phyloP scores from a whole-genome alignment of 2,888 invertebrate species.

The Eretmocerus hayati region DNA sequence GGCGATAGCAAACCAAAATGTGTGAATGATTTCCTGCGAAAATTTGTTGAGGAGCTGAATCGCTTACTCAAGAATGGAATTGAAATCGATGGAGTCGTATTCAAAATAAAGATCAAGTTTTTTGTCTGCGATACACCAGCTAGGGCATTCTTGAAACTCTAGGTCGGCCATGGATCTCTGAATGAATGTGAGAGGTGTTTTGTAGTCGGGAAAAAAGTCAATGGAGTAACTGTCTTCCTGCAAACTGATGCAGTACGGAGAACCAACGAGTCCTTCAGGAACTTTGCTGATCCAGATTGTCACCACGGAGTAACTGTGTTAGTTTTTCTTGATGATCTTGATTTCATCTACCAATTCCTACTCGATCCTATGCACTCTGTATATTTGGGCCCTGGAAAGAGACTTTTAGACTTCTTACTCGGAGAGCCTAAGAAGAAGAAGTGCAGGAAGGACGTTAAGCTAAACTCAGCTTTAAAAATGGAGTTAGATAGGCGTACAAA shows the following conservation, averaged over 20 bases:
- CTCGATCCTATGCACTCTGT: constrained; percentile 17
- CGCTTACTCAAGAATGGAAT: not conserved
- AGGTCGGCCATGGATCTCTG: not conserved
- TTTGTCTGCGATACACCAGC: constrained; percentile 1
- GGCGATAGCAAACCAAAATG: not conserved
- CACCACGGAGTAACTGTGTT: not conserved
- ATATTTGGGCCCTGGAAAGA: constrained; percentile 9
- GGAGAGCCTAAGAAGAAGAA: not conserved
- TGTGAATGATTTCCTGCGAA: not conserved
- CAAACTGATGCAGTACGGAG: not conserved
- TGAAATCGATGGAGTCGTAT: not conserved
- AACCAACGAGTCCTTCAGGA: not conserved
- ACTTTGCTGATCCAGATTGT: not conserved
- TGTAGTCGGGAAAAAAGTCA: not conserved
- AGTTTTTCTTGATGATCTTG: not conserved
- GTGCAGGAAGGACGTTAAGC: not conserved
- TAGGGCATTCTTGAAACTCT: not conserved
- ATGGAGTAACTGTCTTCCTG: not conserved
- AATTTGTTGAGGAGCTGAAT: constrained; percentile 3
- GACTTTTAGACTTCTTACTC: constrained; percentile 8
- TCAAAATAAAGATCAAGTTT: not conserved
- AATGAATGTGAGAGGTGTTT: not conserved
- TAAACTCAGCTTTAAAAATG: not conserved
- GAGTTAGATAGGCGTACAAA: constrained; percentile 4
- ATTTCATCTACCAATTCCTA: constrained; percentile 15